These are phyloP conservation scores for Lithophane ornitopus DNA, from an alignment of 2,888 invertebrate species.

Conservation along the genomic window DNA sequence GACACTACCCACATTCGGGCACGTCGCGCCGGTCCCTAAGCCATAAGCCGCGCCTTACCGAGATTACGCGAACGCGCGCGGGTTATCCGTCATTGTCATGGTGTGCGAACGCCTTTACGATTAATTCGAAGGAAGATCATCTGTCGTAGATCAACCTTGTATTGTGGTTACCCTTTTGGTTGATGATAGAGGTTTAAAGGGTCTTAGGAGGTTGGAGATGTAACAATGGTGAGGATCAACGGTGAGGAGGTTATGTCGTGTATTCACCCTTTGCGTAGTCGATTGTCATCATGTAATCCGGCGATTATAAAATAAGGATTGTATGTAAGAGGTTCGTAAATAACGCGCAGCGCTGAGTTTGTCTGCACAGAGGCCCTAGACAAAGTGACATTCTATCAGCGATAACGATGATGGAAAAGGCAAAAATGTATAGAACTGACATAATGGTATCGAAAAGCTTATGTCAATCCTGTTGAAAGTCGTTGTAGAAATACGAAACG, in stretches of 20 bases:
- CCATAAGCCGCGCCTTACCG: slow-evolving; percentile 64
- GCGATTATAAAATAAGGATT: background rate
- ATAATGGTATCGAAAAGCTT: too few relatives aligned
- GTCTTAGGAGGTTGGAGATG: background rate
- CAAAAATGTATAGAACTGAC: too few relatives aligned
- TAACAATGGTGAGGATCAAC: slow-evolving; percentile 45
- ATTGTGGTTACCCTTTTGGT: slow-evolving; percentile 52
- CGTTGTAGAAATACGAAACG: too few relatives aligned
- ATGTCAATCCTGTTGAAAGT: too few relatives aligned
- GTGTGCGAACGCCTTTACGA: slow-evolving; percentile 66
- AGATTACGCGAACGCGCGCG: slow-evolving; percentile 65
- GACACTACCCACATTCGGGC: slow-evolving; percentile 45
- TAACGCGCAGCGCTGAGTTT: too few relatives aligned
- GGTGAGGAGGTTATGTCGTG: background rate
- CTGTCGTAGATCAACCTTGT: slow-evolving; percentile 61
- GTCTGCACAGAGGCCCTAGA: too few relatives aligned
- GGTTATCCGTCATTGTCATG: slow-evolving; percentile 76
- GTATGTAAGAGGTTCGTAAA: background rate
- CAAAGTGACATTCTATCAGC: too few relatives aligned
- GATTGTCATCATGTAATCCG: slow-evolving; percentile 9
- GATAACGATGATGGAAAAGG: too few relatives aligned
- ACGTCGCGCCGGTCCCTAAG: slow-evolving; percentile 60
- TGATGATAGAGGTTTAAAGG: slow-evolving; percentile 47
- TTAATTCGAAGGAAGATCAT: slow-evolving; percentile 70
- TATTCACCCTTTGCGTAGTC: slow-evolving; percentile 1